Evolutionary conservation across 2,113 vertebrate genomes (phyloP).

Genomic region (Pterocles burchelli): DNA sequence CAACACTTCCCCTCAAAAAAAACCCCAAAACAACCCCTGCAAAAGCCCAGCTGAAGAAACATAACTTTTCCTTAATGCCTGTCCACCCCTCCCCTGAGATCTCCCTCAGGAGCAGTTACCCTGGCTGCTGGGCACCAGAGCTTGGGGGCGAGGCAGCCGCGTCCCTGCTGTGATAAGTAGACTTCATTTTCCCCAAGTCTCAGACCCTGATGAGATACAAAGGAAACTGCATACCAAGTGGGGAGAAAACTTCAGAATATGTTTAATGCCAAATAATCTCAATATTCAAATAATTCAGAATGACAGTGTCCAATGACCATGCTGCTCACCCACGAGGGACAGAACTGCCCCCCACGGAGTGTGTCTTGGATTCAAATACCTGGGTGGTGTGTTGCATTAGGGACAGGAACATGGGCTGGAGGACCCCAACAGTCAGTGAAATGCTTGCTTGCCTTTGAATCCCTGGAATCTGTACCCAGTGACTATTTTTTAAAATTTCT

Average conservation of each 20-base stretch:
- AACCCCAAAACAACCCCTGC: background rate
- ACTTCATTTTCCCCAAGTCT: rapidly evolving
- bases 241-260: background rate
- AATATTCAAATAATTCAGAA: background rate
- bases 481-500: background rate
- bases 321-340: rapidly evolving
- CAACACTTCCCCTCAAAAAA: background rate
- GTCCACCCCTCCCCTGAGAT: background rate
- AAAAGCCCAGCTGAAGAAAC: background rate
- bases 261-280: background rate
- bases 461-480: background rate
- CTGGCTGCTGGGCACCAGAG: background rate
- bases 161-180: background rate
- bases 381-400: rapidly evolving
- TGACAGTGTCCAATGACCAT: background rate
- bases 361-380: rapidly evolving
- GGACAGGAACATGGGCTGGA: background rate
- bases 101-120: background rate
- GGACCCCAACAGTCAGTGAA: background rate
- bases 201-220: background rate
- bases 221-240: background rate
- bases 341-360: background rate
- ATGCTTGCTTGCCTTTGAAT: background rate
- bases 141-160: background rate
- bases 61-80: background rate